Conservation (phyloP, 2,797 vertebrate species). For the Psittacula echo region DNA sequence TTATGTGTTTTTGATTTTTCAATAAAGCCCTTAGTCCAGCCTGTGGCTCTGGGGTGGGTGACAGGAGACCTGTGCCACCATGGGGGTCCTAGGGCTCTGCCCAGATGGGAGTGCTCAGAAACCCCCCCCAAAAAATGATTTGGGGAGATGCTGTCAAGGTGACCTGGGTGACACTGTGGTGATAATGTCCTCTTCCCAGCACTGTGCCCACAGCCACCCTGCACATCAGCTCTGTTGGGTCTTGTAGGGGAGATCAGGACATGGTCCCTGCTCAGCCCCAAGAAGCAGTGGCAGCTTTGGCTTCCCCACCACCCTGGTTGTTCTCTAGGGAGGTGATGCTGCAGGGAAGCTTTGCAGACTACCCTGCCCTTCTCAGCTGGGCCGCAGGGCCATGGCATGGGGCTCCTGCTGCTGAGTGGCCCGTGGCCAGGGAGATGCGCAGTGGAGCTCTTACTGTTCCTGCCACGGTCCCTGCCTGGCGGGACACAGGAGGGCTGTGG, state of each 20-base stretch:
- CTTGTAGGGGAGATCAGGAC: not conserved
- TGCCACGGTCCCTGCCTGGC: not conserved
- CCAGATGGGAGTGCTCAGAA: not conserved
- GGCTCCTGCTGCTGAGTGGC: not conserved
- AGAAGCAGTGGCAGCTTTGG: not conserved
- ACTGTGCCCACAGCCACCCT: not conserved
- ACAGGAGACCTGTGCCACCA: not conserved
- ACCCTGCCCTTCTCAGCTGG: not conserved
- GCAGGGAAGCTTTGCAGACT: not conserved
- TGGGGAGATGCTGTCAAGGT: not conserved
- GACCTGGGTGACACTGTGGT: not conserved
- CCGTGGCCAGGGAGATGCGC: not conserved
- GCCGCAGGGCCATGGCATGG: not conserved
- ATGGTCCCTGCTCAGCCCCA: not conserved
- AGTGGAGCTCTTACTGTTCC: too few species aligned
- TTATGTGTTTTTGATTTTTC: conserved; percentile 71
- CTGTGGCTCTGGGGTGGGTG: not conserved
- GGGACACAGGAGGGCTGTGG: not conserved
- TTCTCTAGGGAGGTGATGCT: too few species aligned
- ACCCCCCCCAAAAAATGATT: not conserved
- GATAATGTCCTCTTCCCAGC: not conserved
- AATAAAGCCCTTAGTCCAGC: conserved; percentile 72
- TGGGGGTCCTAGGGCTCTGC: not conserved
- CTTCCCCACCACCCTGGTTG: rapidly evolving
- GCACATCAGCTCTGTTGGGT: not conserved